Evolutionary conservation across 2,797 vertebrate genomes (phyloP).

Genomic region (Rhodeus uyekii): DNA sequence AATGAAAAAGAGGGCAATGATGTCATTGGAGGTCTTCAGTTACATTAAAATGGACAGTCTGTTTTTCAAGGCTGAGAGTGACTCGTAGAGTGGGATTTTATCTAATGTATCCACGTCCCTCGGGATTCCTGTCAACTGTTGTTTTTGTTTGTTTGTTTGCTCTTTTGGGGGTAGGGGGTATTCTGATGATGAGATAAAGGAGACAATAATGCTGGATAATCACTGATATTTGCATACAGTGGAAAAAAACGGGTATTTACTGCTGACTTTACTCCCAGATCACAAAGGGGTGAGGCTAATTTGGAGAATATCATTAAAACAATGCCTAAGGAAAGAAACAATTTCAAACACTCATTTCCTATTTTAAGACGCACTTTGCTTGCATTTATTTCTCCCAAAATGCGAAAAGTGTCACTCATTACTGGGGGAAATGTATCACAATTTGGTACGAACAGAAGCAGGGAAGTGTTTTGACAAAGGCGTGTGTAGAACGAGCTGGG

Average conservation of each 20-base stretch:
- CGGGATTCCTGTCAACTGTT: conserved; percentile 1
- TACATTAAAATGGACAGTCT: conserved; percentile 53
- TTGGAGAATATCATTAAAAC: conserved; percentile 75
- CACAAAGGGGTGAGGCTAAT: conserved; percentile 21
- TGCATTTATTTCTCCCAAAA: conserved; percentile 59
- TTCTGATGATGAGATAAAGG: conserved; percentile 9
- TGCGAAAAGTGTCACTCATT: conserved; percentile 66
- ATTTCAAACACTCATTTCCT: conserved; percentile 66
- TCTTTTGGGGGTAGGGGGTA: too few species aligned
- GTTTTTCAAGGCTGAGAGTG: conserved; percentile 41
- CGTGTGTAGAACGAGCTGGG: conserved; percentile 56
- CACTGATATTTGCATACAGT: conserved; percentile 34
- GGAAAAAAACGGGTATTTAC: conserved; percentile 32
- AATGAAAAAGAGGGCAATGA: conserved; percentile 50
- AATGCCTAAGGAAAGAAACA: conserved; percentile 63
- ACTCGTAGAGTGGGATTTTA: conserved; percentile 41
- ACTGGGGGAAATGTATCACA: conserved; percentile 64
- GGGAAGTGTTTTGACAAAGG: conserved; percentile 55
- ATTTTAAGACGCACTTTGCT: conserved; percentile 69
- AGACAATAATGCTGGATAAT: neutral
- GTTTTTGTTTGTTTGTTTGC: neutral
- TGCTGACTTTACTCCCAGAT: conserved; percentile 31
- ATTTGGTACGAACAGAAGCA: conserved; percentile 59
- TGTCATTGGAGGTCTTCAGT: conserved; percentile 52
- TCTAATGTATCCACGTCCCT: conserved; percentile 5